Conservation (phyloP, 2,797 vertebrate species). For the Mormyrops boulengeri region DNA sequence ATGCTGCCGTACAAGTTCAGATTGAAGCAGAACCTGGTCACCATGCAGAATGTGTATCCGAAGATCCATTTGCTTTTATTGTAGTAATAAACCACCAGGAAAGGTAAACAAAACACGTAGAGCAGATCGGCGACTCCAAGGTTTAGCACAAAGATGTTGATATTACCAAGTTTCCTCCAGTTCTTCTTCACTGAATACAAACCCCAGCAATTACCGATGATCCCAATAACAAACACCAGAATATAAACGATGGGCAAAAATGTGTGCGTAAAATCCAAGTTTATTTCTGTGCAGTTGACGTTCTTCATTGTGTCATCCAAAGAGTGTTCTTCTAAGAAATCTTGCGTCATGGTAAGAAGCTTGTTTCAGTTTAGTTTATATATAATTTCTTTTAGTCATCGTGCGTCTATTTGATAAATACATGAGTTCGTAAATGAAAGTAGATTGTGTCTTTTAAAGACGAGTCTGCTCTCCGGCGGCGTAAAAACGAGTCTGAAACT, state of each 20-base stretch:
- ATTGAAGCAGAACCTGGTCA: conserved; percentile 68
- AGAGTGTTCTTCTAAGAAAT: background rate
- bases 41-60: conserved; percentile 58
- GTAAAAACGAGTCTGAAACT: background rate
- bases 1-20: conserved; percentile 77
- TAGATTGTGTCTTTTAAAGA: background rate
- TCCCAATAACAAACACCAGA: conserved; percentile 56
- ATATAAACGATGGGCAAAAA: conserved; percentile 61
- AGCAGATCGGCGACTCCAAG: conserved; percentile 68
- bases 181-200: conserved; percentile 55
- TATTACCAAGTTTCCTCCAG: conserved; percentile 42
- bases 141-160: conserved; percentile 65
- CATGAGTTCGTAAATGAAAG: background rate
- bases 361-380: background rate
- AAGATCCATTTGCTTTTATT: conserved; percentile 53
- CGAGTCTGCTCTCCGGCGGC: background rate
- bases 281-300: conserved; percentile 31
- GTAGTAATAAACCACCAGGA: conserved; percentile 67
- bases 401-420: background rate
- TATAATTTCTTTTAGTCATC: background rate
- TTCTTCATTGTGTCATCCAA: background rate
- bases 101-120: conserved; percentile 67
- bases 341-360: background rate
- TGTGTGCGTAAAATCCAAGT: conserved; percentile 48
- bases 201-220: conserved; percentile 58